Evolutionary conservation across 2,888 invertebrate genomes (phyloP).

Genomic region (Polydrusus cervinus): DNA sequence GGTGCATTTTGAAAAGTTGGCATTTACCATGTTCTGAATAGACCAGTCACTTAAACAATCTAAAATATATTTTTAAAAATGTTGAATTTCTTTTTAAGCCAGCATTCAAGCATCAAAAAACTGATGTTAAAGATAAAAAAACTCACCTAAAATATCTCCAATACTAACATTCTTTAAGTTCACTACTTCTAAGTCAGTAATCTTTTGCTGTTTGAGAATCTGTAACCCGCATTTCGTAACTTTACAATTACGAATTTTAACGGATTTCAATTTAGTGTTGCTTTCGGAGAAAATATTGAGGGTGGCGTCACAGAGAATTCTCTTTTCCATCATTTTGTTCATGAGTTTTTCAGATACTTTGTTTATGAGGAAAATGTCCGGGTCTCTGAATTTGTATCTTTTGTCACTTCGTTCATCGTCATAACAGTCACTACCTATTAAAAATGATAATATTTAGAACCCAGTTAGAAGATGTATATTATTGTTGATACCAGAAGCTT

Average conservation of each 20-base stretch:
- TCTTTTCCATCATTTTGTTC: constrained; percentile 73
- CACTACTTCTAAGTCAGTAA: constrained; percentile 76
- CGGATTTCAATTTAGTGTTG: constrained; percentile 76
- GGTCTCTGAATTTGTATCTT: constrained; percentile 71
- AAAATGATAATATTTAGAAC: constrained; percentile 19
- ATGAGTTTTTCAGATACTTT: constrained; percentile 76
- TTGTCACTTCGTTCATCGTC: constrained; percentile 56
- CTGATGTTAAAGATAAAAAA: too few relatives aligned
- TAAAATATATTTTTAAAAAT: constrained; percentile 57
- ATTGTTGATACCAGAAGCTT: too few relatives aligned
- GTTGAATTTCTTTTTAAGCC: neutral
- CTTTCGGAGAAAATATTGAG: constrained; percentile 76
- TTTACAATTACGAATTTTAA: constrained; percentile 76
- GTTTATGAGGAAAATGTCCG: constrained; percentile 75
- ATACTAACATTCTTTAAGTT: constrained; percentile 77
- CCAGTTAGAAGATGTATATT: too few relatives aligned
- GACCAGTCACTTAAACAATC: constrained; percentile 81
- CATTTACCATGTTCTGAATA: constrained; percentile 75
- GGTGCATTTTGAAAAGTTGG: constrained; percentile 78
- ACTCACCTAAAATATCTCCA: constrained; percentile 63
- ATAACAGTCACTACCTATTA: constrained; percentile 54
- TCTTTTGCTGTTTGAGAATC: constrained; percentile 77
- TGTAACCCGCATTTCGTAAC: constrained; percentile 76
- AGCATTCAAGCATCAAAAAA: neutral
- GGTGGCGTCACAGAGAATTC: constrained; percentile 76